A percentile compares a stretch with the other conserved stretches of the same genome.
Evolutionary conservation across 1,140 invertebrate genomes (phyloP).

Genomic region (Probaryconus sp.): DNA sequence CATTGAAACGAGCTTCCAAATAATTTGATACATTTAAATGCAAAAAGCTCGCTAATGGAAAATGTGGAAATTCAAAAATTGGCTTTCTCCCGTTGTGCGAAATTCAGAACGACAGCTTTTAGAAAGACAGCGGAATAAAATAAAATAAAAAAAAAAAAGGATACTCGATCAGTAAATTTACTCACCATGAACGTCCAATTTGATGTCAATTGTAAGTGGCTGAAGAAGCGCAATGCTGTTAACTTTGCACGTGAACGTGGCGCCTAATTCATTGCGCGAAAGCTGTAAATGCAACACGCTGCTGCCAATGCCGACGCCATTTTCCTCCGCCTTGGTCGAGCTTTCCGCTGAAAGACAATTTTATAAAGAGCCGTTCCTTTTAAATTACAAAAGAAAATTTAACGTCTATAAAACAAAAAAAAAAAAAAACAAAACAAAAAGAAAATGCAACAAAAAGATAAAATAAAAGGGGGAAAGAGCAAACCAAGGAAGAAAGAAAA

Average conservation of each 20-base stretch:
- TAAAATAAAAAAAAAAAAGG: conserved; percentile 14
- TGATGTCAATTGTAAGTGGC: conserved; percentile 83
- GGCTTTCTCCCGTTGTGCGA: no score
- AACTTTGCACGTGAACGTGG: conserved; percentile 87
- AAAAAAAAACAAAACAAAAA: background rate
- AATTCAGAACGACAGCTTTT: no score
- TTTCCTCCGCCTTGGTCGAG: conserved; percentile 72
- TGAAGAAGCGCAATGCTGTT: conserved; percentile 84
- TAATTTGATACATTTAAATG: no score
- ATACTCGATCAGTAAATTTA: conserved; percentile 14
- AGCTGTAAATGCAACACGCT: conserved; percentile 84
- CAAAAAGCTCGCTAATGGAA: no score
- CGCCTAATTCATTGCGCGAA: conserved; percentile 86
- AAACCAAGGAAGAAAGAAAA: background rate
- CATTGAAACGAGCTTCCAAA: no score
- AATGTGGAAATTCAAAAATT: no score
- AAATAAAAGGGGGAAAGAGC: background rate
- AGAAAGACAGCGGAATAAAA: no score
- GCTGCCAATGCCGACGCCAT: conserved; percentile 82
- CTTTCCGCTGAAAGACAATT: conserved; percentile 68
- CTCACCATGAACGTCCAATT: conserved; percentile 89
- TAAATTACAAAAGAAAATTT: conserved; percentile 23
- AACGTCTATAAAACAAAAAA: background rate
- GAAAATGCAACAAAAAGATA: no score
- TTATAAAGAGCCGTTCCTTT: conserved; percentile 17